Evolutionary conservation across 1,140 invertebrate genomes (phyloP).

Genomic region (Danaus plexippus): DNA sequence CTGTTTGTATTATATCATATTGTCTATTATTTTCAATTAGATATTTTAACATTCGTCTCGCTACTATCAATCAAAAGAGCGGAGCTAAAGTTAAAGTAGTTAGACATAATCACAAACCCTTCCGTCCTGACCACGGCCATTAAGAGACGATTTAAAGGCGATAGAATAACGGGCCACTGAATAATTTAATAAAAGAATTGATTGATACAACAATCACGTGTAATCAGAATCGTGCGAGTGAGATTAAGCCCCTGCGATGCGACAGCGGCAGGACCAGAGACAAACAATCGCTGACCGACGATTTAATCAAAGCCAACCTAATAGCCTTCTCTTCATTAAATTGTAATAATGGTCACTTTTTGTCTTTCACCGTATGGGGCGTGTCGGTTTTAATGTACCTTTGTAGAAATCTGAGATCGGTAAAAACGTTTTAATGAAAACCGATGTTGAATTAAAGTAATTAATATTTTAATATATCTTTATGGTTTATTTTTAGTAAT

Average conservation of each 20-base stretch:
- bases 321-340: conserved; percentile 67
- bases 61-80: too few species aligned
- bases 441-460: too few species aligned
- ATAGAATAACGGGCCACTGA: conserved; percentile 65
- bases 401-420: too few species aligned
- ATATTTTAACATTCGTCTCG: too few species aligned
- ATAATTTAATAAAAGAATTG: conserved; percentile 70
- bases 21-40: too few species aligned
- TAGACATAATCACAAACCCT: neutral
- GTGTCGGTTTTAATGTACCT: conserved; percentile 21
- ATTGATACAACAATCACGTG: conserved; percentile 68
- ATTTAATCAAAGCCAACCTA: conserved; percentile 66
- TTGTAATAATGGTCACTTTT: conserved; percentile 63
- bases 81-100: too few species aligned
- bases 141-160: conserved; percentile 41
- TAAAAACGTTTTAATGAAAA: too few species aligned
- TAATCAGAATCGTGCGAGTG: conserved; percentile 64
- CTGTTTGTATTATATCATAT: too few species aligned
- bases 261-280: conserved; percentile 42
- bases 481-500: too few species aligned
- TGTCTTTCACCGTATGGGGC: conserved; percentile 38
- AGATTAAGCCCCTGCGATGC: conserved; percentile 52
- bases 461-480: conserved; percentile 2
- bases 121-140: conserved; percentile 34
- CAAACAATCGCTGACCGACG: conserved; percentile 57